Base-by-base conservation (phyloP, 1,140 invertebrate species). In the Ptiloglossa arizonensis region DNA sequence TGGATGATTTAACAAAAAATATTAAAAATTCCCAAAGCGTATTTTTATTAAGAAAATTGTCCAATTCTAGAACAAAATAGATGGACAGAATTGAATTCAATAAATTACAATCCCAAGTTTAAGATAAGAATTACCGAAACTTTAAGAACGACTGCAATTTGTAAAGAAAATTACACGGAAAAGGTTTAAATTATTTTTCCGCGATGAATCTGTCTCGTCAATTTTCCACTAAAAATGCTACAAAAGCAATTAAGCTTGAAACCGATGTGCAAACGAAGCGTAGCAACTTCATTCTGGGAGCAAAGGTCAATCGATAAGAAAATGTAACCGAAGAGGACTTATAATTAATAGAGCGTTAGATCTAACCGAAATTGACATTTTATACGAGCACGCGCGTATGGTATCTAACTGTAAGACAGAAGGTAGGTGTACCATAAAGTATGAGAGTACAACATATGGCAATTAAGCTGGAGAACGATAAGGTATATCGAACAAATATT, bases 381-480 rank as follows among this genome's bases (percentile, higher is more conserved):
- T 15, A 57, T 46, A 11, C 6, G 54, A 15, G 15, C 63, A 44
- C n/a, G 73, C 63, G n/a, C 13, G 27, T 52, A 29, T 56, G 13
- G 27, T 46, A 74, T 44, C n/a, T 60, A 77, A 59, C 62, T 64
- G 22, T 75, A 71, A 85, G 82, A 81, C 79, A 78, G 68, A 73
- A 69, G 72, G 67, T 29, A 69, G 72, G 67, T 29, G 19, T 60
- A 52, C 44, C 35, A 52, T 74, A 78, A 83, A 79, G 78, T 83
- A 83, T 84, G 83, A 84, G 66, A 50, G 72, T 85, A 73, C 52
- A 80, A 73, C 85, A 86, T 86, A 86, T 86, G 85, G 85, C 81
- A 76, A 85, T 83, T 87, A 88, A 88, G 81, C 87, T 87, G 57
- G 59, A 66, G 74, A 48, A 81, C 66, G 86, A 88, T 88, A 88